Base-by-base conservation (phyloP, 2,113 vertebrate genomes). In the Sakesphorus luctuosus region DNA sequence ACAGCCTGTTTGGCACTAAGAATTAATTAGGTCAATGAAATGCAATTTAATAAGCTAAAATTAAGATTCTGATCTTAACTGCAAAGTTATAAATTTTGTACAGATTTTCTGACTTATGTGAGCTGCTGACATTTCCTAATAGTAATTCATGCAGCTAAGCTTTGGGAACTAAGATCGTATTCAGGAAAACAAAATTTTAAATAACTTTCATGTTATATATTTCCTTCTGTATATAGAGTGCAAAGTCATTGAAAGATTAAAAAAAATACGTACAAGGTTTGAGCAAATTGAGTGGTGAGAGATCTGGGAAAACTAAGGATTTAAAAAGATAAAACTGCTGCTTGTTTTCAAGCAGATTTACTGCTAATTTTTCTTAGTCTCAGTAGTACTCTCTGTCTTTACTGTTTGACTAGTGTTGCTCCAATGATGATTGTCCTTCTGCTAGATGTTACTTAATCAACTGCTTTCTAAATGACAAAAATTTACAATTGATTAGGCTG, bases 401-500 rank as follows among this genome's bases (percentile, higher is more conserved):
- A 80, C 56, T 63, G 67, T 89, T 59, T 90, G 78, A 94, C 55
- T 86, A 92, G 31, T 36, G 49, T 67, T 93, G 31, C 59, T 94
- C 38, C 80, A 89, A 52, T 74, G 50, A 72, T 90, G 76, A 94
- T 12, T 47, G 6, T 66, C 38, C 68, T 90, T 91, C 86, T 93
- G 72, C 83, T 74, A 61, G 44, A 90, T 82, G 87, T 87, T 85
- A 78, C 59, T 94, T 95, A 94, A 84, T 62, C 89, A 96, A 79
- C 28, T 58, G 55, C 89, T 95, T 90, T 92, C 31, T 92, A 76
- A 73, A 95, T 43, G 63, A 94, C 91, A 94, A 91, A 96, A 96
- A 97, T 97, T 97, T 97, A 96, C 97, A 97, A 94, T 43, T 96
- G 94, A 98, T 97, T 97, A 97, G 84, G 47, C 78, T 86, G 94